A percentile compares a stretch with the other conserved stretches of the same genome.
Evolutionary conservation across 2,797 vertebrate genomes (phyloP).

Genomic region (Strix occidentalis): DNA sequence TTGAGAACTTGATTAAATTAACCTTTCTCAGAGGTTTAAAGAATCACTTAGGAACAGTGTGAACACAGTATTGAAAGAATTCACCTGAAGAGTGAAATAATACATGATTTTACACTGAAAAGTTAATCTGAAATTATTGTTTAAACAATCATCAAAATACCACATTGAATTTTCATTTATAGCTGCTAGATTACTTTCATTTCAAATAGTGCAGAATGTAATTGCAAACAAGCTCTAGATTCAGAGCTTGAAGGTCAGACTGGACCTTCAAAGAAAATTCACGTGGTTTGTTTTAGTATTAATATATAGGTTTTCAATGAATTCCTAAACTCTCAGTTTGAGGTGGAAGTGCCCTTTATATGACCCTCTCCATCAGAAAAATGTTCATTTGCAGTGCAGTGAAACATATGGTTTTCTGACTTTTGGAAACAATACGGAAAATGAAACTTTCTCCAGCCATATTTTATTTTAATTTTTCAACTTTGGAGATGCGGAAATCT

Average conservation of each 20-base stretch:
- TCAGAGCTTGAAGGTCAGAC: conserved; percentile 19
- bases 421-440: conserved; percentile 50
- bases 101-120: neutral
- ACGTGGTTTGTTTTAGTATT: conserved; percentile 45
- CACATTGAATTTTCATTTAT: neutral
- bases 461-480: conserved; percentile 55
- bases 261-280: conserved; percentile 44
- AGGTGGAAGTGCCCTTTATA: conserved; percentile 2
- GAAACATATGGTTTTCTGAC: conserved; percentile 33
- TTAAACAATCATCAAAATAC: conserved; percentile 4
- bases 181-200: neutral
- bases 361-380: conserved; percentile 10
- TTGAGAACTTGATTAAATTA: neutral
- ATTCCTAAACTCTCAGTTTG: conserved; percentile 33
- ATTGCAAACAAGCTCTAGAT: conserved; percentile 29
- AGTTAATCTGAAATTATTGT: neutral
- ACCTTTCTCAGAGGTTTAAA: neutral
- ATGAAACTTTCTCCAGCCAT: neutral
- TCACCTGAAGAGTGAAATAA: neutral
- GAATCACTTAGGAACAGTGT: neutral
- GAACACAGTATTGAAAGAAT: neutral
- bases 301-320: conserved; percentile 39
- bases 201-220: neutral
- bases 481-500: neutral
- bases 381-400: neutral